Conservation (phyloP, 2,113 vertebrate genomes). For the Penelope pileata region DNA sequence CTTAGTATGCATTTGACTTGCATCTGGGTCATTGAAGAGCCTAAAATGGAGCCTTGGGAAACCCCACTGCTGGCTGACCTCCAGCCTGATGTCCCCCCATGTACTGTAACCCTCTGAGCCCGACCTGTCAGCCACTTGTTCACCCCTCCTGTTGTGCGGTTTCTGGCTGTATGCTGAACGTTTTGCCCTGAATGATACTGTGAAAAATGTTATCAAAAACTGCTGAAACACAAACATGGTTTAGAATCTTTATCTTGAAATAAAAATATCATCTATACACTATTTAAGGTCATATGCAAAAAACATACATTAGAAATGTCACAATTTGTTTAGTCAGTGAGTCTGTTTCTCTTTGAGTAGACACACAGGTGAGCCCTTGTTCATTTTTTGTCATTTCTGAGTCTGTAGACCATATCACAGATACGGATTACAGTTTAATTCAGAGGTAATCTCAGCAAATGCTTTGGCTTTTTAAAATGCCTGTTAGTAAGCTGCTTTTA, state of each 20-base stretch:
- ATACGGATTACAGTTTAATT: not conserved
- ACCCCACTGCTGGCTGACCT: not conserved
- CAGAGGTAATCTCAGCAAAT: not conserved
- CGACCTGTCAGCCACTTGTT: not conserved
- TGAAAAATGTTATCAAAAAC: not conserved
- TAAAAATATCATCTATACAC: not conserved
- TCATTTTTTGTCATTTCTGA: not conserved
- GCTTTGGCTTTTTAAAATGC: not conserved
- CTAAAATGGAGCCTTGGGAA: not conserved
- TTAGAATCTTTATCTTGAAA: not conserved
- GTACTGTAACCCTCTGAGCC: not conserved
- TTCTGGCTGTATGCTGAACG: not conserved
- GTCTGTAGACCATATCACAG: not conserved
- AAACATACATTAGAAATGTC: not conserved
- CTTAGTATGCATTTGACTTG: not conserved
- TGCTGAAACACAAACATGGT: not conserved
- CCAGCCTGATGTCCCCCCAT: not conserved
- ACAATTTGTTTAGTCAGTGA: not conserved
- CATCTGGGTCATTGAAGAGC: not conserved
- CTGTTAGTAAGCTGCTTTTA: not conserved
- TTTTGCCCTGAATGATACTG: not conserved
- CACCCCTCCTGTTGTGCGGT: not conserved
- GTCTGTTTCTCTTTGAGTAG: not conserved
- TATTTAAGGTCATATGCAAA: not conserved
- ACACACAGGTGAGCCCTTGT: not conserved